Evolutionary conservation across 2,888 invertebrate genomes (phyloP), one percentile per base, ranked within the genome.

Genomic region (Limnephilus lunatus): DNA sequence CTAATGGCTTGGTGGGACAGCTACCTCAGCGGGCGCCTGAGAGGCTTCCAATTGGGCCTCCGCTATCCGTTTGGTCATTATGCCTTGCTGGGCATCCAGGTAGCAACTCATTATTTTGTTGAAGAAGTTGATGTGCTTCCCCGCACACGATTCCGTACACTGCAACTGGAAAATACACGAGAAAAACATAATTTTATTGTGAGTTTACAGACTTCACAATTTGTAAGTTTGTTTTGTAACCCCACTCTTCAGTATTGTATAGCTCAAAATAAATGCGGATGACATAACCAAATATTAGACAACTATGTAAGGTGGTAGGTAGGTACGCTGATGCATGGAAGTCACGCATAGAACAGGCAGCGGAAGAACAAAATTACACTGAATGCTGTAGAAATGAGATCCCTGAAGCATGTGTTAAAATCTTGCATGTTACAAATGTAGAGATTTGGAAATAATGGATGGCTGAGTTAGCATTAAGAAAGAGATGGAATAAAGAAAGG

Each of bases 71-170:
- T 90, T 92, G 35, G 53, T 91, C 83, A 93, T 82, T 5, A 93
- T 92, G n/a, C 92, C 93, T 85, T 93, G 90, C 35, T 93, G 93
- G 4, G 92, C 92, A 39, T 92, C 91, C n/a, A 93, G 44, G 86
- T 93, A 93, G 15, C 92, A 92, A 86, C 89, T 92, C 93, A 93
- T 92, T 80, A 91, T 86, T 87, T 88, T 93, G 30, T 93, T 93
- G 68, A 92, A 88, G 88, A 89, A 90, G 81, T 93, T 93, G 30
- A 93, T 92, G 32, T 93, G 93, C 91, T 93, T 93, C 30, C 93
- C 92, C 9, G 93, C 93, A 48, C 93, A 93, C 2, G 90, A 85
- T 39, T 93, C 93, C 2, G 92, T 92, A 86, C 93, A 93, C 53
- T 19, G 80, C 35, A 93, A 39, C 92, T 82, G 35, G 86, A 53